A percentile compares a stretch with the other conserved stretches of the same genome.
phyloP scores from a whole-genome alignment of 2,888 invertebrate genomes.

The Reticulitermes lucifugus region DNA sequence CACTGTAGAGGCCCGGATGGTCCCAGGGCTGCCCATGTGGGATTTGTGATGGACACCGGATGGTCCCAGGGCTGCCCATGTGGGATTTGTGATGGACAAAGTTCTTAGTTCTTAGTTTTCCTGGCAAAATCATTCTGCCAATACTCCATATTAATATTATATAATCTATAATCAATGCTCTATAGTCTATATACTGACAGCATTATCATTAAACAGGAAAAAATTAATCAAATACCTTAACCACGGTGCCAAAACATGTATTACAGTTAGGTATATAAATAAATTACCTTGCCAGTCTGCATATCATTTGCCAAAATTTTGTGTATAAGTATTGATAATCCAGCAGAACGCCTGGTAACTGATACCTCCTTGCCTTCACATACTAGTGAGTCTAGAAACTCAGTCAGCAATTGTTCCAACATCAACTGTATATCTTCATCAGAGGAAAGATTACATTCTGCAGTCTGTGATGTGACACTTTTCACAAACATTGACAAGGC shows the following conservation, averaged over 20 bases:
- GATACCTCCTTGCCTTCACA: conserved; percentile 14
- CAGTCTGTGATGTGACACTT: not conserved
- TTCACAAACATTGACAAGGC: conserved; percentile 68
- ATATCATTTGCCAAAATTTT: conserved; percentile 77
- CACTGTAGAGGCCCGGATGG: too few species aligned
- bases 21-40: too few species aligned
- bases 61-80: too few species aligned
- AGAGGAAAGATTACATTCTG: not conserved
- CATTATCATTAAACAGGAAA: too few species aligned
- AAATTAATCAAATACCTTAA: not conserved
- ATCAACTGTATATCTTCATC: not conserved
- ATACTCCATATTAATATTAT: too few species aligned
- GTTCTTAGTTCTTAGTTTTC: too few species aligned
- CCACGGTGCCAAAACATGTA: not conserved
- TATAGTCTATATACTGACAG: too few species aligned
- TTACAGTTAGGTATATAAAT: not conserved
- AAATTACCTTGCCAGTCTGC: conserved; percentile 62
- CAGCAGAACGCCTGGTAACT: conserved; percentile 81
- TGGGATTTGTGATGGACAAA: too few species aligned
- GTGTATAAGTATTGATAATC: conserved; percentile 81
- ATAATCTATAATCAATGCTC: too few species aligned
- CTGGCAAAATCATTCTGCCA: too few species aligned
- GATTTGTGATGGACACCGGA: too few species aligned
- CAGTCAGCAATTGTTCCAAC: conserved; percentile 34
- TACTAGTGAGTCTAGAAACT: conserved; percentile 36